Evolutionary conservation across 2,113 vertebrate genomes (phyloP).

Genomic region (Phoenicopterus ruber): DNA sequence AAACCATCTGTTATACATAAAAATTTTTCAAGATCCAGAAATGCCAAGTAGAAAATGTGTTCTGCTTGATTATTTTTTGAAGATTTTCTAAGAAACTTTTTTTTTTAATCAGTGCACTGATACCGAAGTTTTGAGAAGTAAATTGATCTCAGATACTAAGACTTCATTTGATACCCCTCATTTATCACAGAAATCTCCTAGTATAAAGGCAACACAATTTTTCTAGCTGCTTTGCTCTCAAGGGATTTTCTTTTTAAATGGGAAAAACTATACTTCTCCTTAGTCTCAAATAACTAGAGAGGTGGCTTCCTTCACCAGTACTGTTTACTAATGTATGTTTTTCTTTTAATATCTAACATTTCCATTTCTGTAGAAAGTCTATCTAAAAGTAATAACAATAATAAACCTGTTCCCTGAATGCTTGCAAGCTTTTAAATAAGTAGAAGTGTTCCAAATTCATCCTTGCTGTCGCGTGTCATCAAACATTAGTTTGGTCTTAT

Average conservation of each 20-base stretch:
- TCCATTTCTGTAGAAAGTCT: not conserved
- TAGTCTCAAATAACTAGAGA: not conserved
- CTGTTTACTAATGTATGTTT: not conserved
- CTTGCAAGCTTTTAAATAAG: not conserved
- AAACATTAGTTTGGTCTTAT: not conserved
- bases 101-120: not conserved
- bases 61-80: not conserved
- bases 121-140: not conserved
- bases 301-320: not conserved
- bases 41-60: not conserved
- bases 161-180: not conserved
- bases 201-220: not conserved
- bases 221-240: not conserved
- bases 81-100: not conserved
- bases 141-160: not conserved
- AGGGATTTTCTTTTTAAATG: not conserved
- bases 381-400: not conserved
- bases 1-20: not conserved
- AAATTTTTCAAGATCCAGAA: not conserved
- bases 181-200: not conserved
- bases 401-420: not conserved
- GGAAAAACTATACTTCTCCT: not conserved
- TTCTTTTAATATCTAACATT: not conserved
- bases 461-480: not conserved
- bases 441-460: not conserved